Evolutionary conservation across 1,140 invertebrate genomes (phyloP).

Genomic region (Drosophila navojoa): DNA sequence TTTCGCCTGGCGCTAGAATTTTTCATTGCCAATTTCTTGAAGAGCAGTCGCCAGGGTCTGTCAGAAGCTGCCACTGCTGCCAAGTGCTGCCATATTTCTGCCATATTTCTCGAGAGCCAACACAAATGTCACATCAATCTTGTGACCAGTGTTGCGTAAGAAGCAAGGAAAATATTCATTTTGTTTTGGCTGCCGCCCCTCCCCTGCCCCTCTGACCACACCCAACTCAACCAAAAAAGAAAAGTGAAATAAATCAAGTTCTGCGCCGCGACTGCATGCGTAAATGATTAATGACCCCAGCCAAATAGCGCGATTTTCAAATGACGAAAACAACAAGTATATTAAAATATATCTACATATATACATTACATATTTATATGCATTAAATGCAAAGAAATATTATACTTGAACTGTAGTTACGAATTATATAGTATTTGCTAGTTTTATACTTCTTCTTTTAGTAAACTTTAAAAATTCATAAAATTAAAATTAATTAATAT

Average conservation of each 20-base stretch:
- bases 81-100: conserved; percentile 75
- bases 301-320: conserved; percentile 67
- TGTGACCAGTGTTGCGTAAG: conserved; percentile 78
- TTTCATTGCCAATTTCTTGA: conserved; percentile 77
- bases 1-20: conserved; percentile 77
- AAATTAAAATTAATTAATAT: no score
- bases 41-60: conserved; percentile 2
- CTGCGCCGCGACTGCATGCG: conserved; percentile 41
- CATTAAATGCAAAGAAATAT: neutral
- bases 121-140: conserved; percentile 82
- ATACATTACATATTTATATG: no score
- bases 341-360: neutral
- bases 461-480: no score
- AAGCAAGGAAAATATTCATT: conserved; percentile 79
- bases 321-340: conserved; percentile 35
- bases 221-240: conserved; percentile 3
- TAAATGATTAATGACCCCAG: conserved; percentile 69
- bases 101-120: conserved; percentile 63
- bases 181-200: conserved; percentile 37
- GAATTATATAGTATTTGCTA: neutral
- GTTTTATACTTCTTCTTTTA: no score
- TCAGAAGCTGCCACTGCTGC: conserved; percentile 32
- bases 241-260: conserved; percentile 61
- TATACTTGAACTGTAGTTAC: neutral
- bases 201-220: no score